phyloP scores from a whole-genome alignment of 2,888 invertebrate genomes.

The Metallyticus violacea region DNA sequence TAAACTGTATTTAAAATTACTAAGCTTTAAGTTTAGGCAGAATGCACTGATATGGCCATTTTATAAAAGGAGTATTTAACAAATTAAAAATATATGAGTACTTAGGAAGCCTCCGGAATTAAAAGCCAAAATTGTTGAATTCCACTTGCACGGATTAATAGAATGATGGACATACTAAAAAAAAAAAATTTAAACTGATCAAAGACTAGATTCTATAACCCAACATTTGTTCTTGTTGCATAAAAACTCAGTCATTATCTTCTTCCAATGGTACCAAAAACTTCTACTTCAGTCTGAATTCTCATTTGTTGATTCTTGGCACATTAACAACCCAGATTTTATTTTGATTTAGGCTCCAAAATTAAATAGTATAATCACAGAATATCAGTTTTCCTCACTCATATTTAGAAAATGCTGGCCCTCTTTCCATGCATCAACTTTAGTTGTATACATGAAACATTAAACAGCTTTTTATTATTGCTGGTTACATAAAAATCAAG shows the following conservation, averaged over 20 bases:
- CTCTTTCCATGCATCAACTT: not conserved
- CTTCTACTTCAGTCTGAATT: not conserved
- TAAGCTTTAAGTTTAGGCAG: not conserved
- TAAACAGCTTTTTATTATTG: not conserved
- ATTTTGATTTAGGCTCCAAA: not conserved
- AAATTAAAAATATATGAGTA: not conserved
- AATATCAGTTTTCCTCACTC: not conserved
- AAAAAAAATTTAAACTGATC: not conserved
- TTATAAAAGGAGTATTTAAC: not conserved
- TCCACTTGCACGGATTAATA: not conserved
- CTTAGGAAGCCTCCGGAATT: too few species aligned
- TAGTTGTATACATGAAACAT: not conserved
- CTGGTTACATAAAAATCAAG: not conserved
- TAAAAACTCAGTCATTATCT: not conserved
- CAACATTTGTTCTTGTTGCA: not conserved
- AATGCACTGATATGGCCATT: not conserved
- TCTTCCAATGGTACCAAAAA: not conserved
- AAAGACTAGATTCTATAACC: not conserved
- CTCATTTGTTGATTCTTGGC: not conserved
- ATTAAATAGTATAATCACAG: not conserved
- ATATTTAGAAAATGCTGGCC: not conserved
- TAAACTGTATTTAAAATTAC: not conserved
- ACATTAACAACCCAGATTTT: not conserved
- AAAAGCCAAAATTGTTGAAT: not conserved
- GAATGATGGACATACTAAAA: not conserved